Evolutionary conservation across 2,113 vertebrate species (phyloP).

Genomic region (Asarcornis scutulata): DNA sequence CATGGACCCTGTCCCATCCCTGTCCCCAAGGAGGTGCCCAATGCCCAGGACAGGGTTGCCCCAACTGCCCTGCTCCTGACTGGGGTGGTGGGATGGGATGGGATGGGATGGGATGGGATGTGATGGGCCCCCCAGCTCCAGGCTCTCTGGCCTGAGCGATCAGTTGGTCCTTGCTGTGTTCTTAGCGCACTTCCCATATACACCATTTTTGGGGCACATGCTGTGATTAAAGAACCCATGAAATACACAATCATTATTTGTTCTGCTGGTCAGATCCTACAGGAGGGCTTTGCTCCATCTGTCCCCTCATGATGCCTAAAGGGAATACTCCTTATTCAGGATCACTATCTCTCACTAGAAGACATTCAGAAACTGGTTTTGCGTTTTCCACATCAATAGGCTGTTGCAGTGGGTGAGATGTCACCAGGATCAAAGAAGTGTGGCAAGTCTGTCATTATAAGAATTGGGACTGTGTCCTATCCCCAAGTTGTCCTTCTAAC

Average conservation of each 20-base stretch:
- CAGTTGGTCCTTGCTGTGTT: not conserved
- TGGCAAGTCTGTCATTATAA: not conserved
- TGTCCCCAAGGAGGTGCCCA: accelerated
- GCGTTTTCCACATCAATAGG: not conserved
- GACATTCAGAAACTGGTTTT: not conserved
- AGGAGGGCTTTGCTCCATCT: not conserved
- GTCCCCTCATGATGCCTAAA: not conserved
- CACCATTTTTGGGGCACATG: not conserved
- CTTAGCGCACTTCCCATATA: not conserved
- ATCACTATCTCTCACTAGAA: not conserved
- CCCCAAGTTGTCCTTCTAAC: not conserved
- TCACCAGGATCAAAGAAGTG: not conserved
- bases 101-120: not conserved
- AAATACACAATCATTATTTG: not conserved
- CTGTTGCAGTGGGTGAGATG: not conserved
- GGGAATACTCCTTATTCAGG: not conserved
- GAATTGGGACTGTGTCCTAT: not conserved
- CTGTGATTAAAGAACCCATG: not conserved
- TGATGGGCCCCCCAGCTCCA: not conserved
- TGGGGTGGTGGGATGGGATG: not conserved
- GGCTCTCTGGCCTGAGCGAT: not conserved
- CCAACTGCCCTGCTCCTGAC: not conserved
- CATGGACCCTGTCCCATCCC: too few species aligned
- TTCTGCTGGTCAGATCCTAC: not conserved
- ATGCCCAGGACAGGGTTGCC: accelerated